A percentile compares a stretch with the other conserved stretches of the same genome.
Evolutionary conservation across 2,888 invertebrate genomes (phyloP).

Genomic region (Hedychridium roseum): DNA sequence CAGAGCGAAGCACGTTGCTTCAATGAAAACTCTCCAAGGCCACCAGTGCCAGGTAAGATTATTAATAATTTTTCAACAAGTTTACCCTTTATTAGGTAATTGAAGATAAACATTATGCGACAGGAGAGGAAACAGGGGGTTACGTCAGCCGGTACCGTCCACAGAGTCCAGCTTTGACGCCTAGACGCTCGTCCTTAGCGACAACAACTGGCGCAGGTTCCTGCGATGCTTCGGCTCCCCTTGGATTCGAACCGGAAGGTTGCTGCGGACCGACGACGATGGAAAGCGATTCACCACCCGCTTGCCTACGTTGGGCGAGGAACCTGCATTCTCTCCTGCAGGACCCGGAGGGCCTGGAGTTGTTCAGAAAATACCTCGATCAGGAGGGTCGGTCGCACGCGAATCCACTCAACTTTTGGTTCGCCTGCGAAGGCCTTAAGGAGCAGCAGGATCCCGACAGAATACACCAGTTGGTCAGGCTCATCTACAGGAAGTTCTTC

Average conservation of each 20-base stretch:
- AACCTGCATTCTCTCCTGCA: slow-evolving; percentile 81
- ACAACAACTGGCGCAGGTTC: slow-evolving; percentile 45
- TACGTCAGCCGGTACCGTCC: slow-evolving; percentile 56
- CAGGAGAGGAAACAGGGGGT: slow-evolving; percentile 61
- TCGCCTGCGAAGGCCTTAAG: slow-evolving; percentile 89
- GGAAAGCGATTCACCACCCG: slow-evolving; percentile 67
- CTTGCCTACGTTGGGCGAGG: slow-evolving; percentile 89
- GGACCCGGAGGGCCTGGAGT: slow-evolving; percentile 88
- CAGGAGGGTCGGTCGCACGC: slow-evolving; percentile 81
- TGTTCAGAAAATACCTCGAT: slow-evolving; percentile 85
- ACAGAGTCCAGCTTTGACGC: slow-evolving; percentile 62
- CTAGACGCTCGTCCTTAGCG: slow-evolving; percentile 61
- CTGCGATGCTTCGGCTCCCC: slow-evolving; percentile 64
- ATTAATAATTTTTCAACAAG: neutral
- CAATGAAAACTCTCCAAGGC: slow-evolving; percentile 79
- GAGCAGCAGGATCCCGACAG: slow-evolving; percentile 80
- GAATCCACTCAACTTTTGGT: slow-evolving; percentile 90
- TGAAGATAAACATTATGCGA: too few relatives aligned
- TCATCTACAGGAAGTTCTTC: slow-evolving; percentile 81
- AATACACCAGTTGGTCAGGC: slow-evolving; percentile 79
- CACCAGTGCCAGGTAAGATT: slow-evolving; percentile 82
- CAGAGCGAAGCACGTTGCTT: slow-evolving; percentile 61
- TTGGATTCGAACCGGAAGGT: slow-evolving; percentile 70
- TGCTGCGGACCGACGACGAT: slow-evolving; percentile 64
- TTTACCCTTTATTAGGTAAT: neutral